phyloP scores from a whole-genome alignment of 2,888 invertebrate species.

The Polymixis lichenea region DNA sequence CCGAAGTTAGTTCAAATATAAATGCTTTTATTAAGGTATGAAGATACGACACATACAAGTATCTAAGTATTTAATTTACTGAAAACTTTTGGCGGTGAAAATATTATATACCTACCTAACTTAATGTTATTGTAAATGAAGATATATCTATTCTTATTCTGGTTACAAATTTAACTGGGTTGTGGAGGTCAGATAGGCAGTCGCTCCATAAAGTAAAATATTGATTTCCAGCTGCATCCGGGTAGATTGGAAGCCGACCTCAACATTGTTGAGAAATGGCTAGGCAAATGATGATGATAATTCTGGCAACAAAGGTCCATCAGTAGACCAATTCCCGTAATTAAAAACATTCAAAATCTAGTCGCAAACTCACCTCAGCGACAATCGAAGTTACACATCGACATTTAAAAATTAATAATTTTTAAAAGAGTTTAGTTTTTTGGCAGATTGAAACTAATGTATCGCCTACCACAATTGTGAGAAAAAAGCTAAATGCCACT shows the following conservation, averaged over 20 bases:
- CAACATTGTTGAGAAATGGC: background rate
- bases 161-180: background rate
- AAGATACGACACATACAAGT: background rate
- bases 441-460: no score
- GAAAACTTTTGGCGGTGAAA: background rate
- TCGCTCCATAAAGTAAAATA: background rate
- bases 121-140: background rate
- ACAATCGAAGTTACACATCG: no score
- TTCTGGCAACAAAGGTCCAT: background rate
- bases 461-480: no score
- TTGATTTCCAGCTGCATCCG: background rate
- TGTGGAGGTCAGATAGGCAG: background rate
- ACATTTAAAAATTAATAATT: no score
- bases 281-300: no score
- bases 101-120: background rate
- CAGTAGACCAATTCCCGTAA: no score
- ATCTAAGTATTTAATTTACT: background rate
- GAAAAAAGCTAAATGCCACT: no score
- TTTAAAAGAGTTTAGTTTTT: no score
- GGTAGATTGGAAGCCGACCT: no score
- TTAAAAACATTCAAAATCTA: no score
- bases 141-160: background rate
- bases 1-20: background rate
- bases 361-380: no score
- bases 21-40: background rate